A percentile compares a stretch with the other conserved stretches of the same genome.
These are phyloP conservation scores for Mastomys coucha DNA, from an alignment of 2,113 vertebrate genomes.

Conservation along the genomic window DNA sequence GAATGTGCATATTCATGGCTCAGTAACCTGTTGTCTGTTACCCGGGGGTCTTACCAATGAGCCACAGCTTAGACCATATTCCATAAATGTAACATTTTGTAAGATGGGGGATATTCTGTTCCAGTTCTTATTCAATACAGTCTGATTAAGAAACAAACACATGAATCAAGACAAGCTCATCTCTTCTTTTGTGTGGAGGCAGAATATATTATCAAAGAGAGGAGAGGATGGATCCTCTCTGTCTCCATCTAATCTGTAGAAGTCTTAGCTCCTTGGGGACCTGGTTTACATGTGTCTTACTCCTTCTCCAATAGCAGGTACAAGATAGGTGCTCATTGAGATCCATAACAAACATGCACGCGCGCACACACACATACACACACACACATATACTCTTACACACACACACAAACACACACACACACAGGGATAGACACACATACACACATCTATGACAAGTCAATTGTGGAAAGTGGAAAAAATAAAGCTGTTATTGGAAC, in stretches of 20 bases:
- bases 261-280: neutral
- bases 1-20: neutral
- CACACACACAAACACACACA: neutral
- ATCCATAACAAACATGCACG: neutral
- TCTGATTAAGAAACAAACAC: constrained; percentile 34
- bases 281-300: neutral
- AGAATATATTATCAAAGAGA: neutral
- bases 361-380: too few relatives aligned
- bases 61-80: neutral
- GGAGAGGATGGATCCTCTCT: neutral
- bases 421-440: neutral
- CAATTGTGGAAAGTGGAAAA: neutral
- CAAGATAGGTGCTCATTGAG: neutral
- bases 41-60: neutral
- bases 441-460: neutral
- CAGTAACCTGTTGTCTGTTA: constrained; percentile 19
- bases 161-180: neutral
- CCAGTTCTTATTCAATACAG: neutral
- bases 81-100: neutral
- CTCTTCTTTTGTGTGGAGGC: neutral
- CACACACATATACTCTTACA: neutral
- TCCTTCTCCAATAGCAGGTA: neutral
- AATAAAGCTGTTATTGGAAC: neutral
- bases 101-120: neutral
- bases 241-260: neutral